Base-by-base conservation (phyloP, 2,797 vertebrate species). In the Thamnophis elegans region DNA sequence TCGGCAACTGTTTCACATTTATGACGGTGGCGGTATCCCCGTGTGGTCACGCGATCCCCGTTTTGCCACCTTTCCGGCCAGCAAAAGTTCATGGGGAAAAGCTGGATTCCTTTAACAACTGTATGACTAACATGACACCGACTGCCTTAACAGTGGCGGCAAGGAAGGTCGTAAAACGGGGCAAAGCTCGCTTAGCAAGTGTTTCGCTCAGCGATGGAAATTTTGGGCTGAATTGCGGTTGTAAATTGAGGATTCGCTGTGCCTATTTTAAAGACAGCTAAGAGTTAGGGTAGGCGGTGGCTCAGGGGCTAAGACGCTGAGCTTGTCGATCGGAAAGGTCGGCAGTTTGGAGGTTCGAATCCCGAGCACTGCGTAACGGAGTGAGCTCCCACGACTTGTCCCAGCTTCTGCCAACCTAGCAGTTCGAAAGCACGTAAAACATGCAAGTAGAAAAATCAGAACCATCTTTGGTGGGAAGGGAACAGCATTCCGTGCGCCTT, bases 201-300 rank as follows among this genome's bases (percentile, higher is more conserved):
- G 0, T 65, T n/a, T 6, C 12, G 6, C 28, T 14, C 0, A 5
- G 12, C 13, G 0, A 2, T 0, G 14, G 28, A 32, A 32, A 32
- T 68, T 16, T 32, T 5, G 62, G 62, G n/a, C 62, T 68, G 3
- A 14, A 6, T 5, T 1, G 3, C 3, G 28, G 13, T 68, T 28
- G 1, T 68, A 68, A 14, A 0, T 32, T 1, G 13, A 65, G 62
- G 11, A 65, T 5, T 14, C 13, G 28, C 62, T 65, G 5, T 5
- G 13, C 12, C 62, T 20, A 1, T 87, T 32, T 58, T 12, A 10
- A 51, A 28, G 53, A n/a, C 13, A 4, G n/a, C 28, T 18, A 58
- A 20, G 59, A 20, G 3, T 2, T 89, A 47, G 47, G 5, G 47
- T 47, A 47, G 5, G 5, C 47, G 5, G 47, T 47, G 47, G 2